A percentile compares a stretch with the other conserved stretches of the same genome.
These are phyloP conservation scores for Limnephilus lunatus DNA, from an alignment of 2,888 invertebrate genomes.

Conservation along the genomic window DNA sequence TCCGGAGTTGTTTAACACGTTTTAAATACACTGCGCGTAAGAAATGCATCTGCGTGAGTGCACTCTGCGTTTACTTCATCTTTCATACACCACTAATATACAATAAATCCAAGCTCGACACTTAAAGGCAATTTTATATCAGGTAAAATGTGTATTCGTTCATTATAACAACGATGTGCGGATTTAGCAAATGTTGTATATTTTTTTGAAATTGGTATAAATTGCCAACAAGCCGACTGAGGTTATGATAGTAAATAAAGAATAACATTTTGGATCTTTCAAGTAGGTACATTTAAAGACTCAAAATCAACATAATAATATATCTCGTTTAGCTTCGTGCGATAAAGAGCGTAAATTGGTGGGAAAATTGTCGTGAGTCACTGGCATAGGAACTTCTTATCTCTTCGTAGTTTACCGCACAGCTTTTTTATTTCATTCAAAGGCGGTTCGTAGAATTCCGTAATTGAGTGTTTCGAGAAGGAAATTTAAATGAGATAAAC, in stretches of 20 bases:
- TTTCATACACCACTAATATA: too few species aligned
- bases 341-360: slow-evolving; percentile 49
- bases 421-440: slow-evolving; percentile 36
- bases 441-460: background rate
- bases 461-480: background rate
- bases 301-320: slow-evolving; percentile 16
- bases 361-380: slow-evolving; percentile 53
- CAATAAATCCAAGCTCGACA: too few species aligned
- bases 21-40: too few species aligned
- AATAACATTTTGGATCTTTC: background rate
- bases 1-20: too few species aligned
- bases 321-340: slow-evolving; percentile 27
- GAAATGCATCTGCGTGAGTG: too few species aligned
- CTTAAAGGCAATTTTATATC: too few species aligned
- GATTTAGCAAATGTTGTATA: background rate
- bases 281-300: slow-evolving; percentile 25
- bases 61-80: too few species aligned
- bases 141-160: too few species aligned
- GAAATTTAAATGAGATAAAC: background rate
- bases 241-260: background rate
- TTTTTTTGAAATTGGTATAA: background rate
- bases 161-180: too few species aligned
- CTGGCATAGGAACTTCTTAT: slow-evolving; percentile 40
- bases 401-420: slow-evolving; percentile 20
- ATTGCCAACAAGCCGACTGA: background rate